Evolutionary conservation across 2,888 invertebrate species (phyloP).

Genomic region (Alcis repandata): DNA sequence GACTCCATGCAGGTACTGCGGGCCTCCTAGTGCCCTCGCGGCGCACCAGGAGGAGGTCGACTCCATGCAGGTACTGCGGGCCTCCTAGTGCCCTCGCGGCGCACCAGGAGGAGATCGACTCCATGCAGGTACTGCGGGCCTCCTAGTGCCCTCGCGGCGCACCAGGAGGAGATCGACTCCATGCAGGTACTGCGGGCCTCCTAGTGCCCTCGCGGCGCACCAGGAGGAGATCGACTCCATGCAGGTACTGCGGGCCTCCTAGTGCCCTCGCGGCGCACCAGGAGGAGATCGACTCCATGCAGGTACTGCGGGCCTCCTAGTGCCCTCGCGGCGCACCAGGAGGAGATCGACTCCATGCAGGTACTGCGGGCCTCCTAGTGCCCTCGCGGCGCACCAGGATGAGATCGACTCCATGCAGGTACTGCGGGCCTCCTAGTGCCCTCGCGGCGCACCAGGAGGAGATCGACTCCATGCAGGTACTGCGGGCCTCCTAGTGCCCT

Average conservation of each 20-base stretch:
- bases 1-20: conserved; percentile 85
- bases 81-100: conserved; percentile 23
- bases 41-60: conserved; percentile 64
- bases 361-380: too few species aligned
- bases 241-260: too few species aligned
- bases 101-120: conserved; percentile 65
- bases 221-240: conserved; percentile 74
- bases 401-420: conserved; percentile 83
- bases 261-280: conserved; percentile 48
- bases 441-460: conserved; percentile 53
- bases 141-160: conserved; percentile 36
- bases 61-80: conserved; percentile 85
- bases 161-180: conserved; percentile 66
- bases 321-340: conserved; percentile 49
- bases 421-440: too few species aligned
- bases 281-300: conserved; percentile 73
- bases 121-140: conserved; percentile 86
- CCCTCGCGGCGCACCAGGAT: conserved; percentile 49
- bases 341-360: conserved; percentile 78
- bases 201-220: conserved; percentile 40
- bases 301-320: too few species aligned
- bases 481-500: too few species aligned
- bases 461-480: conserved; percentile 83
- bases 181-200: too few species aligned
- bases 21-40: too few species aligned